A percentile compares a stretch with the other conserved stretches of the same genome.
phyloP scores from a whole-genome alignment of 2,113 vertebrate species.

The Fregetta grallaria region DNA sequence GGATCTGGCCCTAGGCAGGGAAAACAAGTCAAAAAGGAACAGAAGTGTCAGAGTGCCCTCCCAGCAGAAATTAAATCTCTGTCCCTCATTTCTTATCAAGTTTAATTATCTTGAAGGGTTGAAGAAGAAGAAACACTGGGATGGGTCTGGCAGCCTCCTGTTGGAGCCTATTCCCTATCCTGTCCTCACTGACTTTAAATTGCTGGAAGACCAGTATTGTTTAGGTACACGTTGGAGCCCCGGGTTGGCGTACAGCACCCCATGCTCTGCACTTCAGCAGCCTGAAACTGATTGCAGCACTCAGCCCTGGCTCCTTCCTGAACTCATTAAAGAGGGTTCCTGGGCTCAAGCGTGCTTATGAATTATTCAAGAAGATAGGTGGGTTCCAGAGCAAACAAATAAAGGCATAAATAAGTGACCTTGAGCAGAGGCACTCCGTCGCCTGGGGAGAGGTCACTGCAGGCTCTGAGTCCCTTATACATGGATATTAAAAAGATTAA shows the following conservation, averaged over 20 bases:
- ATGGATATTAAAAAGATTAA: neutral
- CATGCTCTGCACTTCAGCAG: neutral
- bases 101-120: neutral
- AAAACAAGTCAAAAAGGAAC: neutral
- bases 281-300: constrained; percentile 17
- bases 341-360: neutral
- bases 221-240: neutral
- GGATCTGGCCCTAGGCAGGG: neutral
- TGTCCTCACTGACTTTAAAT: neutral
- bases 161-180: neutral
- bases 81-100: neutral
- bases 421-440: neutral
- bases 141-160: neutral
- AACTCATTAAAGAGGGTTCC: neutral
- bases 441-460: neutral
- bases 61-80: neutral
- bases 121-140: neutral
- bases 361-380: constrained; percentile 2
- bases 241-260: neutral
- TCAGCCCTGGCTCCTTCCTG: neutral
- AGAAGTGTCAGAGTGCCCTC: neutral
- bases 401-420: neutral
- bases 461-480: neutral
- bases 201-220: neutral
- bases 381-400: neutral